Evolutionary conservation across 2,113 vertebrate species (phyloP).

Genomic region (Pongo abelii): DNA sequence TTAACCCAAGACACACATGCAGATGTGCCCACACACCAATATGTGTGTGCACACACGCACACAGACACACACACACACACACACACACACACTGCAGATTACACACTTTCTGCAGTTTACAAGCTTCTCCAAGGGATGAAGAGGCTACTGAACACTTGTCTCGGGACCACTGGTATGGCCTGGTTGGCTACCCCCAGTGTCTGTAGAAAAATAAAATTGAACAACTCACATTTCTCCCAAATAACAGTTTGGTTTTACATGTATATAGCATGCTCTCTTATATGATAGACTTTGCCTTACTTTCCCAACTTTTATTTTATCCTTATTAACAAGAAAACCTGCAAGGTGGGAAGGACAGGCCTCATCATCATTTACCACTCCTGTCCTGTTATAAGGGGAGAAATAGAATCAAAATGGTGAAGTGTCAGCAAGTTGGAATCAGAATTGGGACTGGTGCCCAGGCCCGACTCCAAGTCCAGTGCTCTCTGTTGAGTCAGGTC

Average conservation of each 20-base stretch:
- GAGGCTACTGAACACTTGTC: neutral
- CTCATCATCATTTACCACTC: neutral
- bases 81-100: neutral
- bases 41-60: accelerated
- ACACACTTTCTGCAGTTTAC: neutral
- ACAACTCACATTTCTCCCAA: neutral
- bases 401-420: neutral
- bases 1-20: neutral
- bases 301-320: neutral
- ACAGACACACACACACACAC: accelerated
- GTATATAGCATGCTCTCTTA: neutral
- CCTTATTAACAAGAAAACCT: neutral
- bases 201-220: neutral
- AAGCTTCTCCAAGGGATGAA: neutral
- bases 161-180: neutral
- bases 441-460: neutral
- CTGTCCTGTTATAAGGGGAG: neutral
- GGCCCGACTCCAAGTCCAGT: no score
- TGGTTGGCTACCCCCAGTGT: neutral
- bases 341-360: neutral
- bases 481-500: neutral
- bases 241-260: neutral
- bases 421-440: neutral
- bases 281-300: neutral
- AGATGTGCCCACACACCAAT: neutral